Conservation (phyloP, 2,888 invertebrate genomes). For the Micoletzkya japonica region DNA sequence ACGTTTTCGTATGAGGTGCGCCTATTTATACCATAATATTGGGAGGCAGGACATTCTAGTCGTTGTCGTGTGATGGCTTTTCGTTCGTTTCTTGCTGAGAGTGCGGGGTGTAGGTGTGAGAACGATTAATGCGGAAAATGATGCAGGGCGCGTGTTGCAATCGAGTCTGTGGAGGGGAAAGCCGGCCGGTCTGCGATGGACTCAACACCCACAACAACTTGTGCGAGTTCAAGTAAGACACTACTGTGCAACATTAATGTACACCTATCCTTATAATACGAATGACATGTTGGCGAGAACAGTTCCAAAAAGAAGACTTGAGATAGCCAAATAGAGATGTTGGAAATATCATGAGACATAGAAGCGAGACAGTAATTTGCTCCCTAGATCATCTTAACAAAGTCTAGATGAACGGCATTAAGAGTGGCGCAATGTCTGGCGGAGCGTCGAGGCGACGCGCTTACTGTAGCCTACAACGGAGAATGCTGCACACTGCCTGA, state of each 20-base stretch:
- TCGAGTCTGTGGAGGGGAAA: neutral
- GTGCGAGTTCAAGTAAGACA: slow-evolving; percentile 12
- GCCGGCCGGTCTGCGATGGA: neutral
- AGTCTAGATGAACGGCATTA: neutral
- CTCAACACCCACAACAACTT: slow-evolving; percentile 1
- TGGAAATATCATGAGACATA: too few species aligned
- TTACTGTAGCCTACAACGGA: slow-evolving; percentile 1
- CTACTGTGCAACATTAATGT: too few species aligned
- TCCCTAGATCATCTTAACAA: too few species aligned
- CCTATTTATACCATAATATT: neutral
- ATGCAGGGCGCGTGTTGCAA: slow-evolving; percentile 4
- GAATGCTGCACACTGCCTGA: neutral
- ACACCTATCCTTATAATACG: too few species aligned
- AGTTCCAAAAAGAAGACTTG: too few species aligned
- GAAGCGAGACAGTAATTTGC: too few species aligned
- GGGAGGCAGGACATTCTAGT: neutral
- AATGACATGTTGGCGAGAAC: too few species aligned
- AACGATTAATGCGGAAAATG: too few species aligned
- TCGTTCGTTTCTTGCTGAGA: too few species aligned
- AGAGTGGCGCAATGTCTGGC: slow-evolving; percentile 10
- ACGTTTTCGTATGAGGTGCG: neutral
- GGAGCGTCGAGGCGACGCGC: neutral
- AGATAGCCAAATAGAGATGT: too few species aligned
- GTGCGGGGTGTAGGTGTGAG: too few species aligned
- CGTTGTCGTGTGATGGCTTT: too few species aligned